A percentile compares a stretch with the other conserved stretches of the same genome.
Conservation (phyloP, 2,797 vertebrate genomes). For the Neomorphus geoffroyi region DNA sequence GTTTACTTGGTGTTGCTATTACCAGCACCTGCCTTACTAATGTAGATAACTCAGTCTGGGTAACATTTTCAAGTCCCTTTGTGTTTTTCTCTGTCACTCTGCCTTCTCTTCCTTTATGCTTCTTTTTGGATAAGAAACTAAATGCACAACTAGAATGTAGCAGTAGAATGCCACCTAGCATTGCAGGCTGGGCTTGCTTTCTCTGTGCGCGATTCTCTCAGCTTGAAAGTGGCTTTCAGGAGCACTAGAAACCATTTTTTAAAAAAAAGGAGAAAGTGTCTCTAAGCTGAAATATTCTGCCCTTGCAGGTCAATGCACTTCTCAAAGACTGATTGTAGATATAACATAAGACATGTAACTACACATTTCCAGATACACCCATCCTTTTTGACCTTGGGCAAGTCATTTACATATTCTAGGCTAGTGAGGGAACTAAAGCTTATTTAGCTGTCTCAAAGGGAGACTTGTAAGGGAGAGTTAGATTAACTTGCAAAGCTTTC, state of each 20-base stretch:
- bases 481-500: slow-evolving; percentile 32
- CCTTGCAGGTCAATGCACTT: background rate
- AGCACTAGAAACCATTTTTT: background rate
- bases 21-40: background rate
- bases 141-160: background rate
- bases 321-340: background rate
- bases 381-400: slow-evolving; percentile 27
- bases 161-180: background rate
- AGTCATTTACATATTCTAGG: background rate
- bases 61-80: background rate
- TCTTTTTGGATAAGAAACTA: background rate
- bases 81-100: background rate
- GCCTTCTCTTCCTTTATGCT: background rate
- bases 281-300: background rate
- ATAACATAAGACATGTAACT: background rate
- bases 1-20: background rate
- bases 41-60: background rate
- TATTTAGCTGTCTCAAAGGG: slow-evolving; percentile 29
- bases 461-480: slow-evolving; percentile 34
- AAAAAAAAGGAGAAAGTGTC: background rate
- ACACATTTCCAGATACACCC: background rate
- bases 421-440: slow-evolving; percentile 20
- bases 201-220: background rate
- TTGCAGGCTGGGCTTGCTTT: background rate
- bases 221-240: background rate